Evolutionary conservation across 2,113 vertebrate species (phyloP).

Genomic region (Brienomyrus longianalis): DNA sequence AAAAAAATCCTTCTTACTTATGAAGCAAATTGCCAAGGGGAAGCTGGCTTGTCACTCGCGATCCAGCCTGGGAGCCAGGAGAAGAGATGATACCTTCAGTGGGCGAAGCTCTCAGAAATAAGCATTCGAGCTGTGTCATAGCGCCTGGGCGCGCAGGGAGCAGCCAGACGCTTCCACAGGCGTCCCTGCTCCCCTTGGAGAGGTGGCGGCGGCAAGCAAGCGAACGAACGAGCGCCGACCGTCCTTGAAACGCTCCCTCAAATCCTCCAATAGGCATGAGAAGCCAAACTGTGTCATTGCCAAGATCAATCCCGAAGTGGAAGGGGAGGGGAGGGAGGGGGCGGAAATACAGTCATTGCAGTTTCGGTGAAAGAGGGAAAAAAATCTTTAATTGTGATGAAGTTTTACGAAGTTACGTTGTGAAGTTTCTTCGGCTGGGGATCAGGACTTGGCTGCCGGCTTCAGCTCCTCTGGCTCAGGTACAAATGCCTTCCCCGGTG

Average conservation of each 20-base stretch:
- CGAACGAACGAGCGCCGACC: constrained; percentile 8
- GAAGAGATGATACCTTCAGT: constrained; percentile 28
- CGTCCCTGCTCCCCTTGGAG: constrained; percentile 40
- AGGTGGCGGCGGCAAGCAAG: background rate
- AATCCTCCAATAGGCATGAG: constrained; percentile 39
- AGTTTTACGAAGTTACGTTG: constrained; percentile 17
- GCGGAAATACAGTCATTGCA: constrained; percentile 6
- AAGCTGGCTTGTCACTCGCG: constrained; percentile 41
- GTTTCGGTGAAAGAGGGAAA: background rate
- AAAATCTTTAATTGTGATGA: constrained; percentile 23
- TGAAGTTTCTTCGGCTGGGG: constrained; percentile 12
- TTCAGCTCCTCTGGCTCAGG: background rate
- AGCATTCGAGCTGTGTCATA: constrained; percentile 45
- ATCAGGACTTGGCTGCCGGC: background rate
- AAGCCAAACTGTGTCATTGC: constrained; percentile 45
- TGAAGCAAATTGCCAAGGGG: constrained; percentile 27
- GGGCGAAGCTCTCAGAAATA: constrained; percentile 38
- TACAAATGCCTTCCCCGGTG: background rate
- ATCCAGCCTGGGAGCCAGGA: constrained; percentile 30
- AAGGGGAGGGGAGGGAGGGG: background rate
- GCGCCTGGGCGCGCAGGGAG: constrained; percentile 34
- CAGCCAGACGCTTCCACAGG: constrained; percentile 42
- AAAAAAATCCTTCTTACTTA: constrained; percentile 24
- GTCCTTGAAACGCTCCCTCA: constrained; percentile 24
- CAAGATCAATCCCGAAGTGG: constrained; percentile 38